Conservation (phyloP, 2,888 invertebrate species). For the Hyalella azteca region DNA sequence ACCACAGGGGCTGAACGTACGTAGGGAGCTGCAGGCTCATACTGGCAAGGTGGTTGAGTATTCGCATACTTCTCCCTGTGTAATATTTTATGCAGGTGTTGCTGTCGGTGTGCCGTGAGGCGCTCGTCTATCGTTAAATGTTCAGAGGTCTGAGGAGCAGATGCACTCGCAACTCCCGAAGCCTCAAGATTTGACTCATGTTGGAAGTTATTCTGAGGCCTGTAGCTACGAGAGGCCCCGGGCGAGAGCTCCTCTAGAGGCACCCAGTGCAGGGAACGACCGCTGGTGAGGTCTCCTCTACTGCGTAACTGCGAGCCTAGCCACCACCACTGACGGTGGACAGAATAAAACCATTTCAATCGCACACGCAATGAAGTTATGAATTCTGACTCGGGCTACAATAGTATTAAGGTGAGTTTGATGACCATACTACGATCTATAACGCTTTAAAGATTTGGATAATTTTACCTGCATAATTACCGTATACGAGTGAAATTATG, state of each 20-base stretch:
- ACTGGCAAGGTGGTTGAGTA: background rate
- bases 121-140: background rate
- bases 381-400: too few species aligned
- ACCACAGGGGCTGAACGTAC: background rate
- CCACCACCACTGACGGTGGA: conserved; percentile 24
- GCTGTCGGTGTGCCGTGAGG: background rate
- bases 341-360: background rate
- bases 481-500: too few species aligned
- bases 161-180: too few species aligned
- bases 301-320: background rate
- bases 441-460: too few species aligned
- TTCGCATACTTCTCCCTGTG: background rate
- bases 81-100: background rate
- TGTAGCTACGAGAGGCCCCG: too few species aligned
- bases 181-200: too few species aligned
- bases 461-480: too few species aligned
- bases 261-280: background rate
- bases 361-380: too few species aligned
- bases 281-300: background rate
- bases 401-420: too few species aligned
- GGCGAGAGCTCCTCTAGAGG: background rate
- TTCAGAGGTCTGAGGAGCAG: too few species aligned
- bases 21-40: background rate
- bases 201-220: too few species aligned
- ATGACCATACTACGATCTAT: too few species aligned